Base-by-base conservation (phyloP, 2,888 invertebrate species). In the Epinotia bilunana region DNA sequence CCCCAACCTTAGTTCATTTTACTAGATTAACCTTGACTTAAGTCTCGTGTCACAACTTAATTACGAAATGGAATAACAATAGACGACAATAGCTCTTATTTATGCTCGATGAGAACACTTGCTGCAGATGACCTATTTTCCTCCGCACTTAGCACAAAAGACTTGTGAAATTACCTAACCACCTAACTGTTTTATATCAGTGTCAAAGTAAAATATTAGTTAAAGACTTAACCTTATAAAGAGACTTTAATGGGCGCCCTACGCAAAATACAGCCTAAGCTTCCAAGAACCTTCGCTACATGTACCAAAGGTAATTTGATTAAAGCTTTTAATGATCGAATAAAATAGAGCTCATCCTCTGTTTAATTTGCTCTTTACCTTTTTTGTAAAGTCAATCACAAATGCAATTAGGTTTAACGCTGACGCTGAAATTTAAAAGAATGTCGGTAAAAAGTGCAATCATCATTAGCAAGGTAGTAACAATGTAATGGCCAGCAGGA, bases 401-500 rank as follows among this genome's bases (percentile, higher is more conserved):
- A 64, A 77, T 76, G 62, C 28, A 70, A 69, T 76, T 63, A 71
- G 58, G 76, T 72, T 72, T 62, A 58, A 65, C 72, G 63, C 65
- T 33, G 55, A 57, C 39, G 53, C 43, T 62, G 12, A 43, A 58
- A 74, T 78, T 68, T 78, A 74, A 78, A 73, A 80, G 83, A 83
- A 84, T 84, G 80, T 74, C 78, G 73, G 74, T 82, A 81, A 81
- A 80, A 78, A 78, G 83, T 81, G 85, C 84, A 87, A 92, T 92
- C 88, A 92, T 82, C 84, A 86, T 86, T 85, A 86, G 79, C 74
- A 73, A 77, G 78, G 73, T 72, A 55, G 80, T 85, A 94, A 95
- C 91, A 94, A 95, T 95, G 95, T 95, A 89, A 96, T 96, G 96
- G 96, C 94, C 83, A 93, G 94, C 86, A 95, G 95, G 85, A 96